A percentile compares a stretch with the other conserved stretches of the same genome.
Evolutionary conservation across 2,888 invertebrate species (phyloP).

Genomic region (Cloeon dipterum): DNA sequence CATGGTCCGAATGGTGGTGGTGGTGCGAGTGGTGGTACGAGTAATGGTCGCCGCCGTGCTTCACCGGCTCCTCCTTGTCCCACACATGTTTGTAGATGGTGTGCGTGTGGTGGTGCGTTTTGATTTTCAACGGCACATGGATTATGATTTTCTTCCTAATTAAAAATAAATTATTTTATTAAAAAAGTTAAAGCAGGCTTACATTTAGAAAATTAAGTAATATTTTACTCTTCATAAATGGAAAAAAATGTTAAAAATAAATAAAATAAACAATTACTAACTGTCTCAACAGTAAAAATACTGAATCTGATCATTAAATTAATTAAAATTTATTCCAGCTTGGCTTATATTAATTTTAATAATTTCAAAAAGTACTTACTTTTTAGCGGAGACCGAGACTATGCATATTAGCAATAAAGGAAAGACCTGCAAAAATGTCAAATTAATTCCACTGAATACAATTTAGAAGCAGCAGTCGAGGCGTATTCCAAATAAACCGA

Average conservation of each 20-base stretch:
- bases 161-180: neutral
- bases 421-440: neutral
- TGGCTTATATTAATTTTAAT: no score
- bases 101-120: slow-evolving; percentile 45
- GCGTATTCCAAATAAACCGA: no score
- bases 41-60: neutral
- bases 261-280: no score
- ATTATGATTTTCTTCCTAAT: slow-evolving; percentile 40
- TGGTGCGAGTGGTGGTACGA: neutral
- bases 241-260: no score
- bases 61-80: neutral
- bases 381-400: neutral
- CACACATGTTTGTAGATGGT: slow-evolving; percentile 33
- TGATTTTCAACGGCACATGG: slow-evolving; percentile 40
- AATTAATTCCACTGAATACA: no score
- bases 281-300: no score
- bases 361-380: neutral
- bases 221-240: no score
- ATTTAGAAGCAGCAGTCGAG: no score
- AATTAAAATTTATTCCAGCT: no score
- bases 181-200: slow-evolving; percentile 5
- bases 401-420: neutral
- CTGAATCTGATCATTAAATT: no score
- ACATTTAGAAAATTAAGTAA: no score
- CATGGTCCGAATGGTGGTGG: neutral